Evolutionary conservation across 2,113 vertebrate species (phyloP).

Genomic region (human): DNA sequence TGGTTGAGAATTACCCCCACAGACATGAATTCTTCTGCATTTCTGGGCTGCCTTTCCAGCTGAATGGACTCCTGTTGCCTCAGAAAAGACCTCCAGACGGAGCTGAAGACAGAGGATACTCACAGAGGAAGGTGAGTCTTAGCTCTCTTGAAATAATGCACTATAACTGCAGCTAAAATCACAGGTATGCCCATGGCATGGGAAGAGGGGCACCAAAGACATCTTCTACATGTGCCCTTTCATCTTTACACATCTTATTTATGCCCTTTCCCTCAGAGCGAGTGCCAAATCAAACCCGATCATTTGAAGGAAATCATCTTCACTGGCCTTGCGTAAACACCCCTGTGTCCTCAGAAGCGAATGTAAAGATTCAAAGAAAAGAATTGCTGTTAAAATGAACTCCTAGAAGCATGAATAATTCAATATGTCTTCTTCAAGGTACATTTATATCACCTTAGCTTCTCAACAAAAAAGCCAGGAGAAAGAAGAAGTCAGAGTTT

Average conservation of each 20-base stretch:
- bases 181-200: neutral
- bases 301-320: neutral
- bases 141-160: neutral
- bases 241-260: neutral
- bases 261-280: neutral
- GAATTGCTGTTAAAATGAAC: slow-evolving; percentile 33
- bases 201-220: neutral
- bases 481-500: slow-evolving; percentile 60
- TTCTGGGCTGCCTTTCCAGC: neutral
- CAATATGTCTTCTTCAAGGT: slow-evolving; percentile 37
- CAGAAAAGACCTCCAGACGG: neutral
- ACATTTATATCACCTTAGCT: slow-evolving; percentile 48
- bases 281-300: neutral
- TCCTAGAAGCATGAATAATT: slow-evolving; percentile 61
- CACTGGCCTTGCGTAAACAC: neutral
- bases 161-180: neutral
- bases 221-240: neutral
- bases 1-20: neutral
- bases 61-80: neutral
- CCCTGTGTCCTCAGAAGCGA: slow-evolving; percentile 56
- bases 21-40: neutral
- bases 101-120: neutral
- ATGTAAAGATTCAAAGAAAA: slow-evolving; percentile 55
- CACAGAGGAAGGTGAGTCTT: neutral
- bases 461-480: slow-evolving; percentile 62